These are phyloP conservation scores for Ephydatia muelleri DNA, from an alignment of 37 sponge, comb jelly and placozoan species.

Conservation along the genomic window DNA sequence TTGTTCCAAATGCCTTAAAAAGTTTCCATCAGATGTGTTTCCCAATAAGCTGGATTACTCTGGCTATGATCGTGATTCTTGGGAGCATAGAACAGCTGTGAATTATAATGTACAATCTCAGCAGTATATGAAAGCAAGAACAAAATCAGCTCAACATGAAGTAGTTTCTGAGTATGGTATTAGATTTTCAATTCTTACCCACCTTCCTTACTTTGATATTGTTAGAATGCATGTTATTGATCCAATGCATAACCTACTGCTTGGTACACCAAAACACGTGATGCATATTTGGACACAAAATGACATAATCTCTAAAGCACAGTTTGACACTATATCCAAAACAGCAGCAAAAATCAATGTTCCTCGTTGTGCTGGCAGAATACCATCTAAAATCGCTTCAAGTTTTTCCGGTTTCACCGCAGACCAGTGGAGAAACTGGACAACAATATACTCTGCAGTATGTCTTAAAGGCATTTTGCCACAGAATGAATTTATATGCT, in stretches of 20 bases:
- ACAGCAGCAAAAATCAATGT: too few relatives aligned
- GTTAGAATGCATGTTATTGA: conserved; percentile 9
- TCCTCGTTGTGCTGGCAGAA: neutral
- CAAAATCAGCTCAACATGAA: neutral
- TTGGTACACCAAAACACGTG: neutral
- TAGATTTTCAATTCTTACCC: conserved; percentile 2
- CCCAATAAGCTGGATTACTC: neutral
- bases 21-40: neutral
- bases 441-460: neutral
- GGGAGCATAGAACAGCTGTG: neutral
- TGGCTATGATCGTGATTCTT: neutral
- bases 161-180: conserved; percentile 5
- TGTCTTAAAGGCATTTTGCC: conserved; percentile 4
- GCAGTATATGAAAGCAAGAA: neutral
- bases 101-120: neutral
- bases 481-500: conserved; percentile 1
- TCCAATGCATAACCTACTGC: conserved; percentile 22
- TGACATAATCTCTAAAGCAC: neutral
- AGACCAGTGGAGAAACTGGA: conserved; percentile 56
- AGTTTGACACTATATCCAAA: neutral
- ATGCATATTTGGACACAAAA: neutral
- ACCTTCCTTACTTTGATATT: conserved; percentile 7
- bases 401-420: conserved; percentile 36
- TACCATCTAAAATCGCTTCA: neutral
- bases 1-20: conserved; percentile 23